These are phyloP conservation scores for Nematostella vectensis DNA, from an alignment of 92 coral and sea anemone genomes.

Conservation along the genomic window DNA sequence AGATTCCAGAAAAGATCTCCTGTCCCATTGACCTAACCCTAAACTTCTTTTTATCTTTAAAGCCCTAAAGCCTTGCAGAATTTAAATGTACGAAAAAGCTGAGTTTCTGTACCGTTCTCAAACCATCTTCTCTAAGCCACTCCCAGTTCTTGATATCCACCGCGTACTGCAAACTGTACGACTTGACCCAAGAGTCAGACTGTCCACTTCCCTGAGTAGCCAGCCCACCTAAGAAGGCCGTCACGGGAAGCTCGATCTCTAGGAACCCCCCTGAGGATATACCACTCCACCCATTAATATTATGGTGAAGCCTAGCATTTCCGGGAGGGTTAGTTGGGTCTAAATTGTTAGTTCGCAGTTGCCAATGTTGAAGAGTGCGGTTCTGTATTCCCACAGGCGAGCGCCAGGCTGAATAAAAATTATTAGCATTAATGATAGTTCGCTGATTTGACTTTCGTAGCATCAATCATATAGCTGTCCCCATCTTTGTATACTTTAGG, in stretches of 20 bases:
- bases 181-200: constrained; percentile 13
- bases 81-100: too few relatives aligned
- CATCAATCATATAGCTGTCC: too few relatives aligned
- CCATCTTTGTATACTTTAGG: too few relatives aligned
- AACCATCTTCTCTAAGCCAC: background rate
- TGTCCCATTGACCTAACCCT: too few relatives aligned
- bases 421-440: background rate
- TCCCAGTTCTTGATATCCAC: constrained; percentile 2
- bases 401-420: constrained; percentile 14
- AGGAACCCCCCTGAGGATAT: background rate
- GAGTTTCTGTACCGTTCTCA: constrained; percentile 18
- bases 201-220: constrained; percentile 13
- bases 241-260: background rate
- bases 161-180: constrained; percentile 2
- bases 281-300: constrained; percentile 4
- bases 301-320: background rate
- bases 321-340: background rate
- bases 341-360: background rate
- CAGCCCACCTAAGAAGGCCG: constrained; percentile 1
- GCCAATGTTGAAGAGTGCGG: constrained; percentile 7
- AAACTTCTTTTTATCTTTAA: too few relatives aligned
- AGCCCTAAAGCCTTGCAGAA: too few relatives aligned
- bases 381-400: constrained; percentile 6
- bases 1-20: too few relatives aligned
- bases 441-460: too few relatives aligned